Evolutionary conservation across 2,888 invertebrate species (phyloP), one percentile per base, ranked within the genome.

Genomic region (Agonopterix subpropinquella): DNA sequence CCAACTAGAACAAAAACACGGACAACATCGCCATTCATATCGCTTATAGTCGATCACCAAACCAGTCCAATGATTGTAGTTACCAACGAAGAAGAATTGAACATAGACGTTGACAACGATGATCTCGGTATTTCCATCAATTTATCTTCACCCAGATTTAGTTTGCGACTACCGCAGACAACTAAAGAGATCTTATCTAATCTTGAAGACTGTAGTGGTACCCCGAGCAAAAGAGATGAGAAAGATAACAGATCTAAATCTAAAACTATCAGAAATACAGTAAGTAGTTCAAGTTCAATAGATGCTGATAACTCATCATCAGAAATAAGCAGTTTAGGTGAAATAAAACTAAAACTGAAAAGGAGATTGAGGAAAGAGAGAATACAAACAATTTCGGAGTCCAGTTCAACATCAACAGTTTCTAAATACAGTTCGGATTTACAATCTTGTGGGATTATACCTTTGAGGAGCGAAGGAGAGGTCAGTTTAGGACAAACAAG

Each of bases 281-380:
- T 55, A 8, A 73, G 61, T 48, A 83, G 81, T 59, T 77, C 84
- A 0, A 85, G 80, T 62, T 85, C 86, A 0, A 53, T 70, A 13
- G 85, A 85, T 43, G 80, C 80, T 44, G 73, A 73, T 53, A 9
- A 35, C 2, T 77, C 77, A 3, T 84, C 85, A 1, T 82, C 87
- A 39, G 87, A 86, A 53, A 64, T 87, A n/a, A 85, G 84, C 56
- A 88, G 88, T 58, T 69, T 86, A 56, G 88, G 88, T 13, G 85
- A 88, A 68, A 64, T 87, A 1, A 80, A 66, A 52, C 57, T 65
- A 11, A 70, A 63, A 51, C 55, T 77, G n/a, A 78, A 69, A 54
- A 72, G 61, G 50, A 73, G 58, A 47, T 49, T 71, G 10, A 62
- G 54, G 9, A 74, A 67, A 52, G 65, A 52, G 49, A 70, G 62